A percentile compares a stretch with the other conserved stretches of the same genome.
Evolutionary conservation across 2,888 invertebrate species (phyloP).

Genomic region (Bimastos eiseni): DNA sequence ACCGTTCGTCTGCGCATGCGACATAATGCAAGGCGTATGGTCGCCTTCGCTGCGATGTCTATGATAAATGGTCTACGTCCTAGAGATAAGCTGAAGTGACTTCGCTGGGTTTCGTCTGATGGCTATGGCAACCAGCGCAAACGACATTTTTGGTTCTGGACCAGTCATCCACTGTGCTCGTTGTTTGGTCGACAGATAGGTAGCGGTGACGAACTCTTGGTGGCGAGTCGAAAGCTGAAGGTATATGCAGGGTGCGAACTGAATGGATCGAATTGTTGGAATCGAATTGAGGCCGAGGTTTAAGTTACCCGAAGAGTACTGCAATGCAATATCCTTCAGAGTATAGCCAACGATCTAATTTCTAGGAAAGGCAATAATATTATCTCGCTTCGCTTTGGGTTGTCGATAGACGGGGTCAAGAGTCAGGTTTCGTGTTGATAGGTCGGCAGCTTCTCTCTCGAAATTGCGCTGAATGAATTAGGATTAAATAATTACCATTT

Average conservation of each 20-base stretch:
- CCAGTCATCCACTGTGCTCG: neutral
- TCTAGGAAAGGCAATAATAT: neutral
- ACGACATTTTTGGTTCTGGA: neutral
- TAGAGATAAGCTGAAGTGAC: neutral
- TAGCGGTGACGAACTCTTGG: neutral
- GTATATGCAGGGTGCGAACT: neutral
- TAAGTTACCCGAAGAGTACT: neutral
- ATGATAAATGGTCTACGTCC: neutral
- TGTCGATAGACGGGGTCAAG: neutral
- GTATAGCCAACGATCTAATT: neutral
- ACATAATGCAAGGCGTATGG: conserved; percentile 20
- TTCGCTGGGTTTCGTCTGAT: neutral
- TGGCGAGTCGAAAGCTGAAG: neutral
- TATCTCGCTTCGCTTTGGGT: neutral
- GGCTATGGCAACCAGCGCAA: neutral
- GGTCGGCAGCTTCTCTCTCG: too few species aligned
- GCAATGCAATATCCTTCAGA: neutral
- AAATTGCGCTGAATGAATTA: too few species aligned
- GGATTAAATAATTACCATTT: too few species aligned
- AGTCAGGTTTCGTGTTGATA: neutral
- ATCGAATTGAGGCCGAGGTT: neutral
- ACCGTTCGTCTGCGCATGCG: neutral
- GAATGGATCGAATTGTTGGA: neutral
- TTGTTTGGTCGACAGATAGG: neutral
- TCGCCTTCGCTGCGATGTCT: neutral